Percentiles rank a stretch among this genome's conserved stretches.
Conservation (phyloP, 2,113 vertebrate species). For the Piliocolobus tephrosceles region DNA sequence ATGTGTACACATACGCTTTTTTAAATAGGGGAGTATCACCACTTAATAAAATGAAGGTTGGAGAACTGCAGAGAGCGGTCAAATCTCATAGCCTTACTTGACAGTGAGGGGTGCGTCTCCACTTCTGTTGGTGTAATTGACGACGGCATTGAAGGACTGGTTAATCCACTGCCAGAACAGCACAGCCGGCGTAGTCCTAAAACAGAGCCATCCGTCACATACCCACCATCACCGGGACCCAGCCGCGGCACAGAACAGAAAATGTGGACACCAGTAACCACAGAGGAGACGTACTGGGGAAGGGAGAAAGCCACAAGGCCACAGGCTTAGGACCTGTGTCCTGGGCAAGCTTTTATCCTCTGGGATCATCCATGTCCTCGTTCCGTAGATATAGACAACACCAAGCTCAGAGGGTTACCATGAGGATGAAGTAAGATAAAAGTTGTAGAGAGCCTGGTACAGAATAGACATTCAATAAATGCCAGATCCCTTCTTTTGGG, state of each 20-base stretch:
- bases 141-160: constrained; percentile 98
- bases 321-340: fast-evolving
- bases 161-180: constrained; percentile 99
- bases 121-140: constrained; percentile 98
- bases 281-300: neutral
- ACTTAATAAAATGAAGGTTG: fast-evolving
- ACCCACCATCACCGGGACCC: fast-evolving
- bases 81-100: constrained; percentile 82
- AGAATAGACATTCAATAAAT: neutral
- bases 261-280: fast-evolving
- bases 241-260: fast-evolving
- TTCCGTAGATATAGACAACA: fast-evolving
- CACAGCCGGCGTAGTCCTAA: constrained; percentile 95
- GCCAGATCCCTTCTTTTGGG: neutral
- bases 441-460: neutral
- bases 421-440: neutral
- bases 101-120: constrained; percentile 95
- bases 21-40: neutral
- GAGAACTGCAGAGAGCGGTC: fast-evolving
- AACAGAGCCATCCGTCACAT: neutral
- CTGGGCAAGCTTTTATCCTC: neutral
- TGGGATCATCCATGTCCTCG: neutral
- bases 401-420: neutral
- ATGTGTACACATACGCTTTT: fast-evolving
- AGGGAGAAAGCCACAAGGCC: fast-evolving